A percentile compares a stretch with the other conserved stretches of the same genome.
Evolutionary conservation across 1,140 invertebrate species (phyloP).

Genomic region (Drusus annulatus): DNA sequence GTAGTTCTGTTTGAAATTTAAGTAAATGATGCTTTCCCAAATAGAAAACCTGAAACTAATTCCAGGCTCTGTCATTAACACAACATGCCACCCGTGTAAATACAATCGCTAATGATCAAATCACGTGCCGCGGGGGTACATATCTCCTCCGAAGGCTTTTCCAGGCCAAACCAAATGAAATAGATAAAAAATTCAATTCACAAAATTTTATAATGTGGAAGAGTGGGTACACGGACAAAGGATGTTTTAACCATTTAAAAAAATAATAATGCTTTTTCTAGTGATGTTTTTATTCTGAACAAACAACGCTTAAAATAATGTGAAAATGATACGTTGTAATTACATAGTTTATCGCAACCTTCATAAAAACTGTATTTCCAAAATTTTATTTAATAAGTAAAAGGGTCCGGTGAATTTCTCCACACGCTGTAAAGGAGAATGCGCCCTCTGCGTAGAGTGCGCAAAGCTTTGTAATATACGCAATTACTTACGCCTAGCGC

Average conservation of each 20-base stretch:
- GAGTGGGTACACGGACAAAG: no score
- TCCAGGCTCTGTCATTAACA: conserved; percentile 32
- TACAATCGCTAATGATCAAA: conserved; percentile 41
- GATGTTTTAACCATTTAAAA: no score
- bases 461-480: conserved; percentile 5
- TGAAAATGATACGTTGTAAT: neutral
- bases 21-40: conserved; percentile 35
- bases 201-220: neutral
- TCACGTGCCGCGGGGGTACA: conserved; percentile 9
- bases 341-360: no score
- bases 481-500: conserved; percentile 32
- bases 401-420: no score
- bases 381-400: no score
- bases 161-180: conserved; percentile 14
- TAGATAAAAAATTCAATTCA: conserved; percentile 2
- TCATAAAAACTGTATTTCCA: no score
- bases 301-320: neutral
- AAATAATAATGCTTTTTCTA: neutral
- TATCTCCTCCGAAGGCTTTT: conserved; percentile 13
- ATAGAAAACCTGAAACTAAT: conserved; percentile 38
- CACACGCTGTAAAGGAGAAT: no score
- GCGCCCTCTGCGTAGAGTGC: neutral
- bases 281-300: neutral
- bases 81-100: conserved; percentile 32
- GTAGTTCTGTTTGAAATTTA: conserved; percentile 23